Evolutionary conservation across 2,888 invertebrate species (phyloP).

Genomic region (Brachylomia viminalis): DNA sequence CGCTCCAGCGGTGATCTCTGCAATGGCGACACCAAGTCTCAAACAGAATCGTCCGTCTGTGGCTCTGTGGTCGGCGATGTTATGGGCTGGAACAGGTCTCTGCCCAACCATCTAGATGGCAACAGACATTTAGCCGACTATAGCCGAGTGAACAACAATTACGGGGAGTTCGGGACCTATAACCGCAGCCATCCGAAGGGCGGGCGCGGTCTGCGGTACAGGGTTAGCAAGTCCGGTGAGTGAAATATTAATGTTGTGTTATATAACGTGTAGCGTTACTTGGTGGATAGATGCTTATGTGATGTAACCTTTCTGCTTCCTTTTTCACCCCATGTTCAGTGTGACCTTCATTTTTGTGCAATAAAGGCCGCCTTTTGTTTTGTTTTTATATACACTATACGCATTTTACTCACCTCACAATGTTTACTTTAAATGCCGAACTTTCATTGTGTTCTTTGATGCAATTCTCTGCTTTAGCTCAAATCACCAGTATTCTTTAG

Average conservation of each 20-base stretch:
- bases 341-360: neutral
- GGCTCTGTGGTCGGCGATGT: constrained; percentile 89
- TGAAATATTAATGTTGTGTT: constrained; percentile 53
- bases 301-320: neutral
- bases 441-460: neutral
- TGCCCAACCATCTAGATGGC: constrained; percentile 93
- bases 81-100: constrained; percentile 90
- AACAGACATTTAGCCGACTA: constrained; percentile 90
- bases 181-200: constrained; percentile 86
- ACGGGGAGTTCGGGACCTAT: constrained; percentile 86
- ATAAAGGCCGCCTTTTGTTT: too few relatives aligned
- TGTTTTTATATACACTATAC: neutral
- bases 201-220: constrained; percentile 86
- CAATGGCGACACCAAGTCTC: constrained; percentile 90
- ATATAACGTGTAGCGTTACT: neutral
- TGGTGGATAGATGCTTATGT: neutral
- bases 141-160: constrained; percentile 90
- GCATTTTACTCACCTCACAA: neutral
- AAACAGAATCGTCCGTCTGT: constrained; percentile 88
- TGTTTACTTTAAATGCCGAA: neutral
- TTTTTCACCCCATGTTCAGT: neutral
- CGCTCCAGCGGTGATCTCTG: constrained; percentile 94
- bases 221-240: constrained; percentile 88
- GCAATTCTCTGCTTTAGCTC: neutral
- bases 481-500: neutral